Evolutionary conservation across 2,113 vertebrate species (phyloP).

Genomic region (Glaucidium brasilianum): DNA sequence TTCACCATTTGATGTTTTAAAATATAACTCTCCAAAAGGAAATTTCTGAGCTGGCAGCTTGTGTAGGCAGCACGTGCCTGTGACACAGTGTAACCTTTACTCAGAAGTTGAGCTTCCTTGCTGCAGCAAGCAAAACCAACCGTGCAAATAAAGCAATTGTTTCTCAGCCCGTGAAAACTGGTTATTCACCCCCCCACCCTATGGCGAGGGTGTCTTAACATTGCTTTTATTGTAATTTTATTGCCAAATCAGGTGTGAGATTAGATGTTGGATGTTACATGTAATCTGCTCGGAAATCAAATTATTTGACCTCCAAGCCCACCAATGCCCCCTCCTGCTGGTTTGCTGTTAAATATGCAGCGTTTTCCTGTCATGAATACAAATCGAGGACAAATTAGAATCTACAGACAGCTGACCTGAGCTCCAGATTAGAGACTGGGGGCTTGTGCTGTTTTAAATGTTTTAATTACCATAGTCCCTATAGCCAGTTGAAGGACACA

Average conservation of each 20-base stretch:
- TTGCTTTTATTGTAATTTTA: slow-evolving; percentile 74
- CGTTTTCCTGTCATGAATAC: slow-evolving; percentile 95
- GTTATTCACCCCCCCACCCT: slow-evolving; percentile 15
- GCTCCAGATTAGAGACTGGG: slow-evolving; percentile 85
- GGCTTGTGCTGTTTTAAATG: slow-evolving; percentile 87
- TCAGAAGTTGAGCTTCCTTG: neutral
- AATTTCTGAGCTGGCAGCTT: neutral
- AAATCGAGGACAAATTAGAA: slow-evolving; percentile 98
- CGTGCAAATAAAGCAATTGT: neutral
- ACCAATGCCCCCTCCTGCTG: slow-evolving; percentile 86
- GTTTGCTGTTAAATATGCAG: slow-evolving; percentile 96
- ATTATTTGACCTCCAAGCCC: slow-evolving; percentile 93
- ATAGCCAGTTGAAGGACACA: slow-evolving; percentile 87
- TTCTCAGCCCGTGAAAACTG: neutral
- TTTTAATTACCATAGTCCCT: slow-evolving; percentile 92
- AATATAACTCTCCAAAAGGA: neutral
- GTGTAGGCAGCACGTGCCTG: neutral
- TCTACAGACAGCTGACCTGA: slow-evolving; percentile 96
- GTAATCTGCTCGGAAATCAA: slow-evolving; percentile 96
- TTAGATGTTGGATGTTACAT: slow-evolving; percentile 89
- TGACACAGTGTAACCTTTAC: neutral
- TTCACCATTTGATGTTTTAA: neutral
- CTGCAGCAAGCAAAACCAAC: neutral
- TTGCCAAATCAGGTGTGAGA: slow-evolving; percentile 79
- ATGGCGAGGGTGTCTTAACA: neutral